Evolutionary conservation across 2,888 invertebrate species (phyloP).

Genomic region (Physocephala rufipes): DNA sequence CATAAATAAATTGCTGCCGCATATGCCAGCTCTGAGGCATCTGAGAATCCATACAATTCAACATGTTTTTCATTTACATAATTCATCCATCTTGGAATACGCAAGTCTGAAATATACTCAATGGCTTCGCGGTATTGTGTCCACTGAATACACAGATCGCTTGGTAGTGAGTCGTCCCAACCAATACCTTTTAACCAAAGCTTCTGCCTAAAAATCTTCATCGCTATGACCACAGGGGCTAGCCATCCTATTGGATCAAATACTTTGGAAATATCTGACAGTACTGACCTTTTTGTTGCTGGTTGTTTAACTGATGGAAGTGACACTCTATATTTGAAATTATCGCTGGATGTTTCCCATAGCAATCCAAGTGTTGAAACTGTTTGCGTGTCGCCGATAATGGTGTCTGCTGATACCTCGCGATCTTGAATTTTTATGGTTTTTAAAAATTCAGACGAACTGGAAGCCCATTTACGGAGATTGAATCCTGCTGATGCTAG

Average conservation of each 20-base stretch:
- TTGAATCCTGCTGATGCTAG: slow-evolving; percentile 15
- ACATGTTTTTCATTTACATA: slow-evolving; percentile 17
- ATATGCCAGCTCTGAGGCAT: slow-evolving; percentile 33
- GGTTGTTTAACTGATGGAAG: not conserved
- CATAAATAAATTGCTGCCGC: slow-evolving; percentile 32
- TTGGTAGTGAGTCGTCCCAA: slow-evolving; percentile 28
- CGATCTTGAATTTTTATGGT: slow-evolving; percentile 6
- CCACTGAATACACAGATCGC: slow-evolving; percentile 25
- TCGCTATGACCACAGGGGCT: slow-evolving; percentile 19
- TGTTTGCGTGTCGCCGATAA: slow-evolving; percentile 16
- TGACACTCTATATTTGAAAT: slow-evolving; percentile 23
- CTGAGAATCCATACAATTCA: slow-evolving; percentile 25
- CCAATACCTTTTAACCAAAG: slow-evolving; percentile 22
- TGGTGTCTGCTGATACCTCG: slow-evolving; percentile 23
- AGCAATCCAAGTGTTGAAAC: slow-evolving; percentile 30
- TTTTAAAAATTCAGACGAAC: slow-evolving; percentile 25
- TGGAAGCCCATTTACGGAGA: slow-evolving; percentile 25
- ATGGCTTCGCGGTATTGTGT: slow-evolving; percentile 12
- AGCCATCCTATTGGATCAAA: slow-evolving; percentile 24
- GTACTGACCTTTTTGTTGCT: slow-evolving; percentile 17
- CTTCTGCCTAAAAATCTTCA: slow-evolving; percentile 33
- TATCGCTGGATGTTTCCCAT: slow-evolving; percentile 28
- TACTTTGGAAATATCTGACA: slow-evolving; percentile 21
- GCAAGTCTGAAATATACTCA: slow-evolving; percentile 5
- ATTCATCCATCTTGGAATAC: slow-evolving; percentile 24